Evolutionary conservation across 2,888 invertebrate species (phyloP).

Genomic region (Stenichneumon culpator): DNA sequence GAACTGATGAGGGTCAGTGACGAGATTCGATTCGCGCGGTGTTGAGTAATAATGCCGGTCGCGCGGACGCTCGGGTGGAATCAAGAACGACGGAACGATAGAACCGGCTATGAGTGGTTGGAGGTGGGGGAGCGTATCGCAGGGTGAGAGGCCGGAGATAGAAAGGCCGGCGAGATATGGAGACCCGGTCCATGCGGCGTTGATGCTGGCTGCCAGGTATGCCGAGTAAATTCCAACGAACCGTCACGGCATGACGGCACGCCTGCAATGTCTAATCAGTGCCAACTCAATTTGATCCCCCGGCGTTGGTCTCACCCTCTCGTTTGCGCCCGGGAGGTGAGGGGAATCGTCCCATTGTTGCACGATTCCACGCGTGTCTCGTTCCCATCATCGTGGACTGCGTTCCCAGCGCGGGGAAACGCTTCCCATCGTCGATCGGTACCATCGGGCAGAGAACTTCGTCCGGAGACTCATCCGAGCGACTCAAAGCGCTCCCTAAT

Average conservation of each 20-base stretch:
- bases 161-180: conserved; percentile 15
- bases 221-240: conserved; percentile 80
- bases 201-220: conserved; percentile 72
- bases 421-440: not conserved
- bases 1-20: conserved; percentile 11
- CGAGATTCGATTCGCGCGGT: conserved; percentile 49
- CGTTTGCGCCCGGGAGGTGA: conserved; percentile 17
- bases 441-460: no score
- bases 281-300: conserved; percentile 82
- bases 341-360: conserved; percentile 51
- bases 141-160: conserved; percentile 1
- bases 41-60: conserved; percentile 58
- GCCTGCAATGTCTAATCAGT: conserved; percentile 84
- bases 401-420: not conserved
- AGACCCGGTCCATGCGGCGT: conserved; percentile 54
- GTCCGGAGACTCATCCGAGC: not conserved
- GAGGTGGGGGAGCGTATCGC: not conserved
- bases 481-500: conserved; percentile 47
- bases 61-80: not conserved
- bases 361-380: conserved; percentile 61
- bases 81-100: conserved; percentile 6
- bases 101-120: not conserved
- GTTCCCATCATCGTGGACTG: not conserved
- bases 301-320: conserved; percentile 46
- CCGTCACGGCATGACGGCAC: conserved; percentile 81